Evolutionary conservation across 1,140 invertebrate genomes (phyloP).

Genomic region (Cyrtorhinus lividipennis): DNA sequence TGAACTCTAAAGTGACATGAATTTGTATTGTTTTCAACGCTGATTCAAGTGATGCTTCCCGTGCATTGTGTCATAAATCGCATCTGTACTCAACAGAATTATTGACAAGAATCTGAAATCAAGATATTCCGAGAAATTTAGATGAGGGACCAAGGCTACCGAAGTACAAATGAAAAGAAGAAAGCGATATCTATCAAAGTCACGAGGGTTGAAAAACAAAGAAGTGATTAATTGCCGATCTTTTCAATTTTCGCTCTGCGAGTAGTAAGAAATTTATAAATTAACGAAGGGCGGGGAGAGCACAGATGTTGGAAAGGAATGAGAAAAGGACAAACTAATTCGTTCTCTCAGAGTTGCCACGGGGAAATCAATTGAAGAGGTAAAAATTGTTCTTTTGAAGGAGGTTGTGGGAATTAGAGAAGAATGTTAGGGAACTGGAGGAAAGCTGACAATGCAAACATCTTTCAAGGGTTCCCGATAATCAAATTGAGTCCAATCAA

Average conservation of each 20-base stretch:
- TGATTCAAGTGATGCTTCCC: too few relatives aligned
- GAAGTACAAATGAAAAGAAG: too few relatives aligned
- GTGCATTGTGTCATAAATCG: too few relatives aligned
- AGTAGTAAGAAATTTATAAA: slow-evolving; percentile 3
- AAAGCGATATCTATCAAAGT: not conserved
- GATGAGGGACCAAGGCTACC: too few relatives aligned
- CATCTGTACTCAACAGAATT: too few relatives aligned
- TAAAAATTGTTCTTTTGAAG: too few relatives aligned
- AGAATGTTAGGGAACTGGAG: not conserved
- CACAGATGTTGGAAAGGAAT: not conserved
- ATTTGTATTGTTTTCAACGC: too few relatives aligned
- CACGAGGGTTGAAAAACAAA: not conserved
- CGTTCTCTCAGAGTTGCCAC: too few relatives aligned
- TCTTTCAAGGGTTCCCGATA: slow-evolving; percentile 2
- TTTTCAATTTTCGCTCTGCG: not conserved
- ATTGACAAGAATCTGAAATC: too few relatives aligned
- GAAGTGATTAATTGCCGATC: slow-evolving; percentile 12
- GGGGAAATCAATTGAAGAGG: too few relatives aligned
- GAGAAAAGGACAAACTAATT: not conserved
- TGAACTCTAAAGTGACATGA: too few relatives aligned
- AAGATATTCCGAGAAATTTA: too few relatives aligned
- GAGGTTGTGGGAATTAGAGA: not conserved
- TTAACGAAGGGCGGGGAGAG: not conserved
- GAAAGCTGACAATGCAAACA: slow-evolving; percentile 13
- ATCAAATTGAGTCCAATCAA: slow-evolving; percentile 23